These are phyloP conservation scores for Metallyticus violacea DNA, from an alignment of 2,888 invertebrate species.

Conservation along the genomic window DNA sequence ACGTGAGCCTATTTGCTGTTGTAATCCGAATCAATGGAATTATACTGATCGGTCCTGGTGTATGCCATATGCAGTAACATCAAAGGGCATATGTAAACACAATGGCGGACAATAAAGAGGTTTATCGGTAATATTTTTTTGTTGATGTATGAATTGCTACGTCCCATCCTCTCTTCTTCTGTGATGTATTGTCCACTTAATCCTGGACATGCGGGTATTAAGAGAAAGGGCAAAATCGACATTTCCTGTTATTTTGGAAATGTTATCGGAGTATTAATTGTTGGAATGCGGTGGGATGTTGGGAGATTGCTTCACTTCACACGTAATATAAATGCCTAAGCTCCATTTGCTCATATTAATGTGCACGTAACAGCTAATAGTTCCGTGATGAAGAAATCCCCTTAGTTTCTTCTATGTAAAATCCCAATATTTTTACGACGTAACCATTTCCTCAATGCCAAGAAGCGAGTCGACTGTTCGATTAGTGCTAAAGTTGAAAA, in stretches of 20 bases:
- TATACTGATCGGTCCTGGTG: neutral
- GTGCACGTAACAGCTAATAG: neutral
- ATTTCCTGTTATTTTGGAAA: neutral
- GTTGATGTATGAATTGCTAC: neutral
- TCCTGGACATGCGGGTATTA: neutral
- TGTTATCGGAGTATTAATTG: neutral
- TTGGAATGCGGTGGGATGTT: neutral
- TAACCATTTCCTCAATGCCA: neutral
- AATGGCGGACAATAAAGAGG: neutral
- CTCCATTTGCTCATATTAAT: too few species aligned
- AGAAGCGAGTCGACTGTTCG: neutral
- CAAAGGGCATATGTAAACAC: conserved; percentile 7
- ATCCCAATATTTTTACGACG: too few species aligned
- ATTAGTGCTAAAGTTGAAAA: neutral
- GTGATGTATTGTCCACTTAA: conserved; percentile 2
- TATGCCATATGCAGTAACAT: neutral
- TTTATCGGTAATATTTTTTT: conserved; percentile 5
- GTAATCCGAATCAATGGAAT: conserved; percentile 7
- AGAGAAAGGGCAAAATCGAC: neutral
- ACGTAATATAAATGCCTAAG: neutral
- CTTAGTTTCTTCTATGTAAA: too few species aligned
- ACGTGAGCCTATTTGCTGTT: neutral
- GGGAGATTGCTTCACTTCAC: neutral
- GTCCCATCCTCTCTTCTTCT: neutral
- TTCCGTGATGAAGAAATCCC: neutral